Evolutionary conservation across 2,888 invertebrate species (phyloP).

Genomic region (Antitype chi): DNA sequence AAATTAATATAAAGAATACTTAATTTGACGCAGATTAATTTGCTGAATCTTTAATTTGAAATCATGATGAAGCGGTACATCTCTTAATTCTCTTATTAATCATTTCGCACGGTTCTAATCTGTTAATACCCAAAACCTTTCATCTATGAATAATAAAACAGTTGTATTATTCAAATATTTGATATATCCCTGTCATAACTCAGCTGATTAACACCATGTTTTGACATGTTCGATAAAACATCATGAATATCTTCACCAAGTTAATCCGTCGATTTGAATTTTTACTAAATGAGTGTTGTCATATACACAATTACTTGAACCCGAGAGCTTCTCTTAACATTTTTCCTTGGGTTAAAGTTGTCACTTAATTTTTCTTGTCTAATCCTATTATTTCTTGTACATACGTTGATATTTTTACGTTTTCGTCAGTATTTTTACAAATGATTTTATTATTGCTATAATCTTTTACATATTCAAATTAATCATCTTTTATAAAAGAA

Average conservation of each 20-base stretch:
- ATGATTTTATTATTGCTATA: slow-evolving; percentile 27
- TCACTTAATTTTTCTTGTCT: slow-evolving; percentile 63
- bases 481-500: slow-evolving; percentile 38
- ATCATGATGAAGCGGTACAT: slow-evolving; percentile 40
- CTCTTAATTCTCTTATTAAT: slow-evolving; percentile 49
- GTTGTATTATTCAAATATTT: slow-evolving; percentile 57
- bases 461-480: slow-evolving; percentile 35
- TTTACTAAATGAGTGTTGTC: slow-evolving; percentile 66
- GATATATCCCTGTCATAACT: slow-evolving; percentile 61
- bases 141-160: slow-evolving; percentile 57
- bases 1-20: not conserved
- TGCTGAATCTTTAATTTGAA: slow-evolving; percentile 23
- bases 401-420: slow-evolving; percentile 43
- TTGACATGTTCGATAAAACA: slow-evolving; percentile 67
- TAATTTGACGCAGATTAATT: slow-evolving; percentile 39
- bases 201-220: slow-evolving; percentile 63
- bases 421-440: slow-evolving; percentile 36
- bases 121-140: slow-evolving; percentile 47
- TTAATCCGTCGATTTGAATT: slow-evolving; percentile 64
- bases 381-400: slow-evolving; percentile 61
- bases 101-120: slow-evolving; percentile 55
- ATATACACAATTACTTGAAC: slow-evolving; percentile 58
- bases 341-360: slow-evolving; percentile 58
- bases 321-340: slow-evolving; percentile 47
- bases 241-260: slow-evolving; percentile 60